Evolutionary conservation across 2,797 vertebrate species (phyloP).

Genomic region (Pogoniulus pusillus): DNA sequence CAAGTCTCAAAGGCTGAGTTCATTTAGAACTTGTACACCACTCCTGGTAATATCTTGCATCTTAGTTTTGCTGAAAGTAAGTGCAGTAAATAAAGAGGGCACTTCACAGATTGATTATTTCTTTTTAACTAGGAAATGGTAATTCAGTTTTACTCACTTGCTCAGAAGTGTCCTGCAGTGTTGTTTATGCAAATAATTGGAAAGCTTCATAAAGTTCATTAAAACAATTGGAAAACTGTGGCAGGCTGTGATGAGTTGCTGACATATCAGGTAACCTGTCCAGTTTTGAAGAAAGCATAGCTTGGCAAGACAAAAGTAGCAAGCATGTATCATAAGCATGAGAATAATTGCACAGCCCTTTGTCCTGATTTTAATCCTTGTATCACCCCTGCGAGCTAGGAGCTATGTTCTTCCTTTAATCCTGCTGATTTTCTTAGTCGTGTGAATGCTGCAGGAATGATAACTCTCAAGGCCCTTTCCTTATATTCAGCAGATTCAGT

Average conservation of each 20-base stretch:
- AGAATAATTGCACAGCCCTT: conserved; percentile 5
- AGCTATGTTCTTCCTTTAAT: conserved; percentile 49
- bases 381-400: conserved; percentile 52
- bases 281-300: background rate
- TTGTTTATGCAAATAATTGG: background rate
- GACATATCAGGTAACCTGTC: background rate
- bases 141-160: background rate
- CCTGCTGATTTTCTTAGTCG: conserved; percentile 38
- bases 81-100: background rate
- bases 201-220: background rate
- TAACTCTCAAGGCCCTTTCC: conserved; percentile 27
- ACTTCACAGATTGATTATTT: background rate
- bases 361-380: conserved; percentile 16
- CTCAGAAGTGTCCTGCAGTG: background rate
- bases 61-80: background rate
- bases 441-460: conserved; percentile 6
- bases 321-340: background rate
- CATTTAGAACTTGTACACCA: background rate
- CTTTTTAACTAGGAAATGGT: background rate
- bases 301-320: background rate
- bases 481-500: conserved; percentile 24
- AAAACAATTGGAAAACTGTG: background rate
- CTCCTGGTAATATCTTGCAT: background rate
- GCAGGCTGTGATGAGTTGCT: background rate
- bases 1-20: background rate